Percentiles rank a stretch among this genome's conserved stretches.
phyloP scores from a whole-genome alignment of 2,888 invertebrate genomes.

The Torymus texanus region DNA sequence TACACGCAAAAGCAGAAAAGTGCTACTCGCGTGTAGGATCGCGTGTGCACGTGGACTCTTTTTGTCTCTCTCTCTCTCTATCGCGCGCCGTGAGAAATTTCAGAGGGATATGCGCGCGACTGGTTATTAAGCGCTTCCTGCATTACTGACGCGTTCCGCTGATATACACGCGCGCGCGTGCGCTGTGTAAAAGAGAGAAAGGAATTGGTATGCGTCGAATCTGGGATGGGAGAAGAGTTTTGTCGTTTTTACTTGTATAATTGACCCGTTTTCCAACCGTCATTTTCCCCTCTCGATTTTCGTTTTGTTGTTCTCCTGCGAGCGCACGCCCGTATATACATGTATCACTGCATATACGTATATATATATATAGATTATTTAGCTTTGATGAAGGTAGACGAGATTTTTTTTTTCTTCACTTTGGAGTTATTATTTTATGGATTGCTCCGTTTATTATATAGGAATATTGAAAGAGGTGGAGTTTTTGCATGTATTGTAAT shows the following conservation, averaged over 20 bases:
- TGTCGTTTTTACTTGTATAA: constrained; percentile 11
- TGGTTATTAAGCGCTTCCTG: constrained; percentile 45
- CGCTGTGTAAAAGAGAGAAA: background rate
- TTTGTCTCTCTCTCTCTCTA: background rate
- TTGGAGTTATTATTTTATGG: background rate
- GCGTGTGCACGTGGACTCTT: constrained; percentile 20
- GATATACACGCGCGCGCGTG: background rate
- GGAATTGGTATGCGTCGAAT: constrained; percentile 1
- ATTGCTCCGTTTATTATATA: background rate
- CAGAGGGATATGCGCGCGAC: background rate
- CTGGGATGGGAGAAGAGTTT: constrained; percentile 26
- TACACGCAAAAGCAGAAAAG: background rate
- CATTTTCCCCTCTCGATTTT: background rate
- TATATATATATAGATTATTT: too few relatives aligned
- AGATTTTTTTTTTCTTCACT: too few relatives aligned
- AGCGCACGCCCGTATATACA: too few relatives aligned
- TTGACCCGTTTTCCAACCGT: background rate
- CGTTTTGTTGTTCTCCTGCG: background rate
- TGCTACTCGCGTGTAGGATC: constrained; percentile 2
- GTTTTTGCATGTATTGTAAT: too few relatives aligned
- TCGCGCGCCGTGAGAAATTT: constrained; percentile 47
- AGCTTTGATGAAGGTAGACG: too few relatives aligned
- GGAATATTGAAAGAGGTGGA: too few relatives aligned
- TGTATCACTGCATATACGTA: too few relatives aligned
- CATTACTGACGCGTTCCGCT: background rate